These are phyloP conservation scores for Nannobrachium achirus DNA, from an alignment of 2,113 vertebrate species.

Conservation along the genomic window DNA sequence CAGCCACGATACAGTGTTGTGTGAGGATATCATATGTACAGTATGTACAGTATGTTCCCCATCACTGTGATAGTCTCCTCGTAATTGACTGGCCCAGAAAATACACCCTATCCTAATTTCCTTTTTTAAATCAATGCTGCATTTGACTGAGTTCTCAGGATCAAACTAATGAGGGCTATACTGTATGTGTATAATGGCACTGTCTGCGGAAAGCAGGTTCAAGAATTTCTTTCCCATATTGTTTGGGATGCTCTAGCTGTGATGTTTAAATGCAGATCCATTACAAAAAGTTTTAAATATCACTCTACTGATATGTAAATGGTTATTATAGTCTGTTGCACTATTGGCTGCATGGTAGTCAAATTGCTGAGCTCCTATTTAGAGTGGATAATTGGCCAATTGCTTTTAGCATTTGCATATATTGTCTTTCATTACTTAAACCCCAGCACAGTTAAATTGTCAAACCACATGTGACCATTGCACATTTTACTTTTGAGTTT, in stretches of 20 bases:
- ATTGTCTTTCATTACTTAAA: slow-evolving; percentile 12
- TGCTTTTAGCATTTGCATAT: background rate
- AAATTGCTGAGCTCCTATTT: background rate
- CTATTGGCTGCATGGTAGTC: background rate
- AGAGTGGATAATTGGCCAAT: slow-evolving; percentile 4
- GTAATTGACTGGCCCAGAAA: slow-evolving; percentile 28
- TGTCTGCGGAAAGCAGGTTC: slow-evolving; percentile 60
- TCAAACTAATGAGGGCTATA: slow-evolving; percentile 75
- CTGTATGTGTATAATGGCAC: slow-evolving; percentile 54
- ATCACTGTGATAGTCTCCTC: slow-evolving; percentile 61
- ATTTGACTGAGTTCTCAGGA: slow-evolving; percentile 79
- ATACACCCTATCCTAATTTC: slow-evolving; percentile 54
- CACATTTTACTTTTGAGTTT: slow-evolving; percentile 13
- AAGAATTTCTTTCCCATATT: slow-evolving; percentile 41
- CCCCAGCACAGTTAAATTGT: slow-evolving; percentile 10
- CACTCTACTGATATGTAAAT: slow-evolving; percentile 30
- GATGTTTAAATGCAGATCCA: slow-evolving; percentile 19
- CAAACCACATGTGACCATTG: background rate
- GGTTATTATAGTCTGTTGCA: background rate
- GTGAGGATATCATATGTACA: slow-evolving; percentile 20
- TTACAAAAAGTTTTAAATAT: background rate
- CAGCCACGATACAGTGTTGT: slow-evolving; percentile 39
- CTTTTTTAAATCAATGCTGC: slow-evolving; percentile 66
- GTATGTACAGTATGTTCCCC: slow-evolving; percentile 27
- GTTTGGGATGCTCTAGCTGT: slow-evolving; percentile 9